Percentiles rank a stretch among this genome's conserved stretches.
Conservation (phyloP, 1,140 invertebrate species). For the Drosophila orosa region DNA sequence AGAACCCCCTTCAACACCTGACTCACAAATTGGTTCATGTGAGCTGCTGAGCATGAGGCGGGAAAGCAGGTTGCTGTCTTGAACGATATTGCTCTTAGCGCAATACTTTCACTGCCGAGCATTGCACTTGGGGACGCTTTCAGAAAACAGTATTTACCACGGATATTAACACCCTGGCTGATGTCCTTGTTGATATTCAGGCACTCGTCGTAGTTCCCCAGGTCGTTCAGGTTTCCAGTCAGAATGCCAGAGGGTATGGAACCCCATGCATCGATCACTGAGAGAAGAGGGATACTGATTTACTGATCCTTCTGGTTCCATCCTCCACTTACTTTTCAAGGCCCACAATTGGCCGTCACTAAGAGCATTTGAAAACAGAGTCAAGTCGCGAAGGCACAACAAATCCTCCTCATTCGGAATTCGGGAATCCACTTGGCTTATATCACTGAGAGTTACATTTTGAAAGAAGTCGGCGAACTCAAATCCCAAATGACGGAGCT, state of each 20-base stretch:
- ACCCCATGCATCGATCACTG: constrained; percentile 63
- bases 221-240: constrained; percentile 31
- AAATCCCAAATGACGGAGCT: constrained; percentile 4
- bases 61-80: constrained; percentile 20
- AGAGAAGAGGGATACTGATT: not conserved
- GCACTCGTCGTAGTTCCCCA: constrained; percentile 65
- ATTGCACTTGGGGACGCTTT: not conserved
- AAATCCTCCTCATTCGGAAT: constrained; percentile 10
- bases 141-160: constrained; percentile 48
- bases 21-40: constrained; percentile 6
- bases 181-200: constrained; percentile 32
- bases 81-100: not conserved
- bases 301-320: too few relatives aligned
- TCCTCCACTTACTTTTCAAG: constrained; percentile 26
- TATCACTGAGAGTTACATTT: constrained; percentile 21
- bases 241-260: constrained; percentile 20
- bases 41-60: constrained; percentile 6
- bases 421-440: constrained; percentile 1
- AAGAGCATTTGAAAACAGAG: not conserved
- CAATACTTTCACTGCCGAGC: not conserved
- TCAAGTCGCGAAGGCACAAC: constrained; percentile 7
- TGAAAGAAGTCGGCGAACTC: constrained; percentile 28
- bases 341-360: constrained; percentile 1
- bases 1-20: not conserved
- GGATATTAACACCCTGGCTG: not conserved